Base-by-base conservation (phyloP, 2,888 invertebrate genomes). In the Nomada hirtipes region DNA sequence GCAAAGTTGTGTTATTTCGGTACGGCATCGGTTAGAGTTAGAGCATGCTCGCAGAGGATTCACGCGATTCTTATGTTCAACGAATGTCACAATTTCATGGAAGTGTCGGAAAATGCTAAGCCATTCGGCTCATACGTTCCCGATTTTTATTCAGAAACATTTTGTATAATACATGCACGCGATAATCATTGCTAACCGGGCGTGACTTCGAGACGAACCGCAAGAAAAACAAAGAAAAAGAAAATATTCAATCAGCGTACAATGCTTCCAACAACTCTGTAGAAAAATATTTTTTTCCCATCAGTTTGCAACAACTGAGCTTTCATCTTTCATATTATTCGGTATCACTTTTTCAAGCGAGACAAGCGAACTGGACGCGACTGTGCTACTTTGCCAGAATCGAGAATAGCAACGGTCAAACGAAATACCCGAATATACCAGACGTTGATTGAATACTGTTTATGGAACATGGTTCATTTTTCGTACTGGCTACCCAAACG, bases 321-420 rank as follows among this genome's bases (percentile, higher is more conserved):
- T 42, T 64, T 64, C 50, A 18, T 57, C 26, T n/a, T 20, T 23
- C 55, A n/a, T 52, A 65, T 59, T 67, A 36, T 68, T 63, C 29
- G 18, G 42, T 26, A 18, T 61, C 70, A 65, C 7, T 65, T 76
- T 79, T 75, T 63, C 57, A 71, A 69, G 55, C 70, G 26, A 67
- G 59, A 80, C 67, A 83, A 81, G 63, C 57, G 71, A 53, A 70
- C 80, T 4, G 47, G 20, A 53, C 29, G 70, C 79, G 73, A 82
- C 69, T 81, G 55, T 81, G 82, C 78, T 81, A 82, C 72, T 79
- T 82, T 87, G 87, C 78, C 86, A 85, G 82, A 82, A 82, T 86
- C 86, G 78, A 88, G 87, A 89, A 88, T 89, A 89, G 84, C 82
- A 74, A 20, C 79, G 79, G 83, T 79, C 87, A 79, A 68, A 75